Percentiles rank a stretch among this genome's conserved stretches.
Evolutionary conservation across 1,140 invertebrate species (phyloP).

Genomic region (Neuroterus valhalla): DNA sequence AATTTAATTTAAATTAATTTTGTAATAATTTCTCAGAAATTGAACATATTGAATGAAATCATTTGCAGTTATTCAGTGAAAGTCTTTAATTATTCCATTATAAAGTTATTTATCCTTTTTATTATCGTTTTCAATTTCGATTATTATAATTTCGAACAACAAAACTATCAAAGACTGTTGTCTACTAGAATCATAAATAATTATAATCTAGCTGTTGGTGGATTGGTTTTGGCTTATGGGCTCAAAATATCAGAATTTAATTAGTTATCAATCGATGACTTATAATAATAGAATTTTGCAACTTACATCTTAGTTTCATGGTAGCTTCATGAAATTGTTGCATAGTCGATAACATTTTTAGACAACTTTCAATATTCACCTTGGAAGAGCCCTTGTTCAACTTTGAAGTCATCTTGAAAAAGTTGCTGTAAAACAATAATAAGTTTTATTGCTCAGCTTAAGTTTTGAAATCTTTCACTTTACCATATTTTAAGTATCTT

Average conservation of each 20-base stretch:
- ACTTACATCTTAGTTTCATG: not conserved
- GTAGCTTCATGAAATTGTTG: not conserved
- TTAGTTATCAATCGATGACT: not conserved
- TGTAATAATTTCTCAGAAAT: too few relatives aligned
- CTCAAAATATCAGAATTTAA: too few relatives aligned
- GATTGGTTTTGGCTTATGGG: too few relatives aligned
- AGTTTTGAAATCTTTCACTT: not conserved
- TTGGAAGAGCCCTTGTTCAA: not conserved
- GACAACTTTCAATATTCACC: not conserved
- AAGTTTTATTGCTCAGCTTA: not conserved
- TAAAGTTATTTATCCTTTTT: too few relatives aligned
- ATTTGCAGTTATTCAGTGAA: too few relatives aligned
- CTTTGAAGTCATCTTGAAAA: not conserved
- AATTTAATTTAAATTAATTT: too few relatives aligned
- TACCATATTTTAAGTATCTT: not conserved
- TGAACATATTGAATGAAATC: too few relatives aligned
- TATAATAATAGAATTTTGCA: not conserved
- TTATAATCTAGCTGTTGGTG: too few relatives aligned
- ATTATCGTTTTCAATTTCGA: too few relatives aligned
- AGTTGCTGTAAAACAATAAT: not conserved
- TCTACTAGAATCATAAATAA: too few relatives aligned
- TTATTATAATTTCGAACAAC: too few relatives aligned
- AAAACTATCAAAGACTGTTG: not conserved
- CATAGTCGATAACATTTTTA: not conserved
- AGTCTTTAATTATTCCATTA: too few relatives aligned